Evolutionary conservation across 2,888 invertebrate species (phyloP), one percentile per base, ranked within the genome.

Genomic region (Caenorhabditis imperialis): DNA sequence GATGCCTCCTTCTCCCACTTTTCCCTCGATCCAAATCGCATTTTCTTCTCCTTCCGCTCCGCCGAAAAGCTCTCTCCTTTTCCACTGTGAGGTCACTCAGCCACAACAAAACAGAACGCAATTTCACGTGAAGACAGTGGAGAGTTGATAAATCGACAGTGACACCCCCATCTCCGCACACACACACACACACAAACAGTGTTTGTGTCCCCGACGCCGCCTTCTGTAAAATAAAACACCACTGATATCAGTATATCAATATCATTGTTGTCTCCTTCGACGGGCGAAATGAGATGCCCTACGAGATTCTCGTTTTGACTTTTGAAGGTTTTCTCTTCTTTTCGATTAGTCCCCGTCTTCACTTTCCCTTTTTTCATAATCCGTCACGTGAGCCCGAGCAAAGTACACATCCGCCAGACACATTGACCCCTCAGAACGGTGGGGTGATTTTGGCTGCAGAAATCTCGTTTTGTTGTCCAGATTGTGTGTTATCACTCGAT

Each of bases 61-160:
- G 8, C 42, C 20, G n/a, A 18, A 40, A 18, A 20, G 18, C 40
- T 7, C 2, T 8, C 33, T 18, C n/a, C 7, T 30, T 37, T n/a
- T n/a, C n/a, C n/a, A n/a, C n/a, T n/a, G n/a, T n/a, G n/a, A n/a
- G n/a, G 40, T 50, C 42, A 30, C 12, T 30, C 37, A 14, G 7
- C 37, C 10, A 27, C 38, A 58, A 58, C 47, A 22, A 22, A 60
- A 20, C 33, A 35, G 35, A 50, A 50, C 50, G 35, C 48, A 44
- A 35, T 47, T 40, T 30, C 58, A 58, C 58, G 45, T 58, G 58
- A 58, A 58, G 33, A 30, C 14, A 23, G 33, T 8, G 44, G 42
- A 14, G 30, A 60, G 42, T 61, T 61, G 51, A 61, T 22, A 35
- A 51, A 61, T 51, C 61, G 61, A 23, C 40, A 61, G 51, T 44